Evolutionary conservation across 2,797 vertebrate species (phyloP).

Genomic region (Cuniculus paca): DNA sequence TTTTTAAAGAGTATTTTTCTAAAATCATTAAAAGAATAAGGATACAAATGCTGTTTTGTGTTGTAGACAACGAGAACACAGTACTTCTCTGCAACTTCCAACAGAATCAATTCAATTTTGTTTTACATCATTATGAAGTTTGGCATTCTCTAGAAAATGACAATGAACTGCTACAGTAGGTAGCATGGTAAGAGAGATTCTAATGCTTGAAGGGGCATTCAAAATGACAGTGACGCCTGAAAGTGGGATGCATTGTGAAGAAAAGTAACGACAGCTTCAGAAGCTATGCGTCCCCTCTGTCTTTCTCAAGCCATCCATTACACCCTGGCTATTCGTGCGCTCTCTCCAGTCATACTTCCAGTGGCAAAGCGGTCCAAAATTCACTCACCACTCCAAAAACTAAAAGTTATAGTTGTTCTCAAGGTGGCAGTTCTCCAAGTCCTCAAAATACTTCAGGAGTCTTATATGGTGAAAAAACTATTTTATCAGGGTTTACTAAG

Average conservation of each 20-base stretch:
- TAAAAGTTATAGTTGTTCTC: not conserved
- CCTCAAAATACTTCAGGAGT: not conserved
- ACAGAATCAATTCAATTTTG: not conserved
- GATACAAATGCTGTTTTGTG: not conserved
- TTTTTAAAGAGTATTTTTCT: constrained; percentile 25
- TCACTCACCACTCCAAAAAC: not conserved
- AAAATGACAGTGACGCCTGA: not conserved
- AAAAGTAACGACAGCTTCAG: not conserved
- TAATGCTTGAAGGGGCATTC: not conserved
- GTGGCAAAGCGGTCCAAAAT: not conserved
- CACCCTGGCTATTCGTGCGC: not conserved
- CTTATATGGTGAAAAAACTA: not conserved
- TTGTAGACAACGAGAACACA: not conserved
- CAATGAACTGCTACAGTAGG: not conserved
- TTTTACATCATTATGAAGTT: not conserved
- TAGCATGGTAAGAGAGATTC: not conserved
- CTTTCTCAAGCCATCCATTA: not conserved
- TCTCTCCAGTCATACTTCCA: not conserved
- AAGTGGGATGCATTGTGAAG: fast-evolving
- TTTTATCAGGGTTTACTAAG: not conserved
- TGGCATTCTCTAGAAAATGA: not conserved
- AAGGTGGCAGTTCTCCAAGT: not conserved
- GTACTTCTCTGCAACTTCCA: not conserved
- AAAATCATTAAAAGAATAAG: not conserved
- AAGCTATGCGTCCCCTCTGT: not conserved